Evolutionary conservation across 2,888 invertebrate species (phyloP).

Genomic region (Chalcosyrphus nemorum): DNA sequence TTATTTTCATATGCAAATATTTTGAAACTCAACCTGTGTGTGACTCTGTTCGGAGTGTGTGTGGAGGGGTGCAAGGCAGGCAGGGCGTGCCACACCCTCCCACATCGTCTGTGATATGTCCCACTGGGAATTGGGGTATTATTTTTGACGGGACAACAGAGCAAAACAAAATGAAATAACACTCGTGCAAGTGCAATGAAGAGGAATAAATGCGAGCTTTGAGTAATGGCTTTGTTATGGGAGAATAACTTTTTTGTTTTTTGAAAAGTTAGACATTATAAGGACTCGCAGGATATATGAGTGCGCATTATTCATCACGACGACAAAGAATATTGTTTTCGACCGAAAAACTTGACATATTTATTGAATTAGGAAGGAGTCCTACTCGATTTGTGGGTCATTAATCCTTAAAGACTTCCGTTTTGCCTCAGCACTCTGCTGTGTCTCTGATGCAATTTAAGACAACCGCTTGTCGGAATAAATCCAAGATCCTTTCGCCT

Average conservation of each 20-base stretch:
- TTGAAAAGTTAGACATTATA: neutral
- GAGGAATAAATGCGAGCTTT: constrained; percentile 39
- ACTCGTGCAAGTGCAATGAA: constrained; percentile 48
- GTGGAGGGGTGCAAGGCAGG: neutral
- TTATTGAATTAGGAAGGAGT: constrained; percentile 28
- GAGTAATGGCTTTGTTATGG: constrained; percentile 36
- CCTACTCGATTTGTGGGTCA: constrained; percentile 5
- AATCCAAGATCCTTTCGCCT: constrained; percentile 34
- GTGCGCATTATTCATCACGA: neutral
- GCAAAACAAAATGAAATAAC: constrained; percentile 28
- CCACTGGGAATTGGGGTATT: constrained; percentile 59
- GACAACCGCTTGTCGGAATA: constrained; percentile 25
- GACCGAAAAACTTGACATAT: constrained; percentile 18
- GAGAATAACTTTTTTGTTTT: constrained; percentile 12
- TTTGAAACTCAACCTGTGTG: constrained; percentile 46
- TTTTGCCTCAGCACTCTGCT: neutral
- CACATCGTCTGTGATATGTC: constrained; percentile 54
- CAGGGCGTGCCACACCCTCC: constrained; percentile 21
- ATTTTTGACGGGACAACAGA: constrained; percentile 56
- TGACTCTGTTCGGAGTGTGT: constrained; percentile 10
- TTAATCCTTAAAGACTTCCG: constrained; percentile 33
- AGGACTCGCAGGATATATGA: neutral
- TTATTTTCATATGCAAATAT: constrained; percentile 72
- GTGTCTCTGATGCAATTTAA: neutral
- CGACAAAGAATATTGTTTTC: neutral